Evolutionary conservation across 2,888 invertebrate species (phyloP), one percentile per base, ranked within the genome.

Genomic region (Acholoe squamosa): DNA sequence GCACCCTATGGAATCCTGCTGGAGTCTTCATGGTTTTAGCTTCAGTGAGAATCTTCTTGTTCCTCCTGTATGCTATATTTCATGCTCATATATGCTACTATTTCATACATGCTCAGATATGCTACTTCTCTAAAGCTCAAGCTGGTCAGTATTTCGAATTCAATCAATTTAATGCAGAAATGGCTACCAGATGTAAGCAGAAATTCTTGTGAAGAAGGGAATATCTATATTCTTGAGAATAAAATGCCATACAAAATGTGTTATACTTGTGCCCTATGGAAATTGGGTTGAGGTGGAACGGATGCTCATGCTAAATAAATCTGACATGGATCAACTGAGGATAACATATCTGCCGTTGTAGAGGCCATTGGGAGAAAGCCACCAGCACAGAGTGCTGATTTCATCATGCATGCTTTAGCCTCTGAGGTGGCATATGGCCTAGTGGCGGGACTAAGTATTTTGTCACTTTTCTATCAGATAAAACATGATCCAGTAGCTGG

Each of bases 401-500:
- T 61, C 77, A 77, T 77, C 77, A 77, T 77, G 77, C 28, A 77
- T 77, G 31, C 7, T 25, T 28, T 28, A 28, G 77, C 0, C 67
- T 25, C n/a, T 67, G 16, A 28, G 31, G 3, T 19, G 31, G 77
- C 33, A 34, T 77, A 5, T 34, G 34, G 77, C 76, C n/a, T 76
- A 25, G 31, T 19, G 16, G 19, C 3, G 34, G 19, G 33, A 77
- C 34, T 34, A 77, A 34, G 77, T 77, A 77, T 77, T 77, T 77
- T 77, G 77, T 77, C 77, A 77, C 34, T 77, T 34, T 77, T 77
- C 33, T 77, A 34, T 19, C 31, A 10, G 77, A 77, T 77, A 77
- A 77, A 34, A 28, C 34, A 33, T 77, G 77, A 77, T 77, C 33
- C 77, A 77, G 61, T 61, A 61, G 61, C 61, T 61, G 14, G 19